Conservation (phyloP, 2,888 invertebrate genomes). For the Nomada ferruginata region DNA sequence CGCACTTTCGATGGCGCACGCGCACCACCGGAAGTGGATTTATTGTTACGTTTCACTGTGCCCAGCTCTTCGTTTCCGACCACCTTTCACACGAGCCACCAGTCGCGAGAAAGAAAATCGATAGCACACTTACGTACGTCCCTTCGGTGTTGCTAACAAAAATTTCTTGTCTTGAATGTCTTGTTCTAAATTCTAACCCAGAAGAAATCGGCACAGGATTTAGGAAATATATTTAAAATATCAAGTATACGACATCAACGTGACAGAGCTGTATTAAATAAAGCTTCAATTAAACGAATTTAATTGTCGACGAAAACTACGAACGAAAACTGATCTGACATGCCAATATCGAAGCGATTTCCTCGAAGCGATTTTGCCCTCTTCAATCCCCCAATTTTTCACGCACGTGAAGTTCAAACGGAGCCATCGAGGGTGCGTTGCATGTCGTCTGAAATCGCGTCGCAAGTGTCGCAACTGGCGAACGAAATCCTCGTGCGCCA, state of each 20-base stretch:
- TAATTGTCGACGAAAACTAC: no score
- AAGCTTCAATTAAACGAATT: no score
- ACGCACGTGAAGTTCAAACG: background rate
- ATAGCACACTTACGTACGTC: constrained; percentile 25
- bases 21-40: constrained; percentile 75
- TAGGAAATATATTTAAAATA: no score
- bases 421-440: background rate
- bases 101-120: constrained; percentile 35
- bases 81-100: constrained; percentile 48
- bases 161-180: background rate
- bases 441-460: constrained; percentile 7
- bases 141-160: background rate
- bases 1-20: constrained; percentile 73
- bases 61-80: constrained; percentile 56
- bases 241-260: no score
- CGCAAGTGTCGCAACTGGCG: constrained; percentile 45
- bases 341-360: no score
- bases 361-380: background rate
- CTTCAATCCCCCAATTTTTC: constrained; percentile 10
- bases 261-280: no score
- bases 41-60: constrained; percentile 70
- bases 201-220: no score
- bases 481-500: constrained; percentile 43
- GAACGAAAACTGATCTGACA: no score
- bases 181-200: no score